A percentile compares a stretch with the other conserved stretches of the same genome.
Conservation (phyloP, 2,797 vertebrate species). For the Liparis tanakae region DNA sequence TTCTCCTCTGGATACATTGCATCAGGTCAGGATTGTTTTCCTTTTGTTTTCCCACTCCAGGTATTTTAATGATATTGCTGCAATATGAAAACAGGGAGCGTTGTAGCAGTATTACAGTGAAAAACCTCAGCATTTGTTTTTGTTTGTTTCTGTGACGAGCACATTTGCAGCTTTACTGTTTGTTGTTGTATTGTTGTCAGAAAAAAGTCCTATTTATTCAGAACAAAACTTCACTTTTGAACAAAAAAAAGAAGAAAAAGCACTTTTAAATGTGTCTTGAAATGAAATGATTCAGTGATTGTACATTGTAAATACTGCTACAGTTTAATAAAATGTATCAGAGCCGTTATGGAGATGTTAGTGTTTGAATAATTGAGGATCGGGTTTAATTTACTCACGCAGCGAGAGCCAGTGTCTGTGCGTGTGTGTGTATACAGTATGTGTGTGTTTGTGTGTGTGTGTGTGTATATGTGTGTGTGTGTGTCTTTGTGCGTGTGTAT, state of each 20-base stretch:
- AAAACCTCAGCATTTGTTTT: conserved; percentile 65
- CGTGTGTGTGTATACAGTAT: neutral
- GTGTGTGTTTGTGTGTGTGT: neutral
- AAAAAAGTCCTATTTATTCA: conserved; percentile 81
- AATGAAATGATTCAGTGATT: conserved; percentile 70
- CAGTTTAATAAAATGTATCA: conserved; percentile 75
- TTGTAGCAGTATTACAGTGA: conserved; percentile 58
- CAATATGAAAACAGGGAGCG: conserved; percentile 51
- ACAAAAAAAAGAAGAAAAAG: conserved; percentile 58
- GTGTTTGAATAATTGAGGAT: conserved; percentile 30
- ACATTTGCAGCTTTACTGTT: conserved; percentile 67
- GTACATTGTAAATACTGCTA: conserved; percentile 76
- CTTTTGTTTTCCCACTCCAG: conserved; percentile 48
- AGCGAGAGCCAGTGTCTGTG: conserved; percentile 1
- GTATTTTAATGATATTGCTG: conserved; percentile 51
- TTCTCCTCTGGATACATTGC: conserved; percentile 49
- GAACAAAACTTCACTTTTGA: conserved; percentile 62
- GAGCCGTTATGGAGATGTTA: conserved; percentile 49
- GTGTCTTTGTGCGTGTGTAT: conserved; percentile 3
- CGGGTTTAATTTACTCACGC: conserved; percentile 18
- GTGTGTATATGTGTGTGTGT: conserved; percentile 8
- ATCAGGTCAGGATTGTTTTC: conserved; percentile 60
- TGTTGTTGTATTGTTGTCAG: conserved; percentile 71
- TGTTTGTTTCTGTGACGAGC: conserved; percentile 53
- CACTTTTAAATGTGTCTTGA: conserved; percentile 80